phyloP scores from a whole-genome alignment of 2,113 vertebrate genomes.

The Hymenochirus boettgeri region DNA sequence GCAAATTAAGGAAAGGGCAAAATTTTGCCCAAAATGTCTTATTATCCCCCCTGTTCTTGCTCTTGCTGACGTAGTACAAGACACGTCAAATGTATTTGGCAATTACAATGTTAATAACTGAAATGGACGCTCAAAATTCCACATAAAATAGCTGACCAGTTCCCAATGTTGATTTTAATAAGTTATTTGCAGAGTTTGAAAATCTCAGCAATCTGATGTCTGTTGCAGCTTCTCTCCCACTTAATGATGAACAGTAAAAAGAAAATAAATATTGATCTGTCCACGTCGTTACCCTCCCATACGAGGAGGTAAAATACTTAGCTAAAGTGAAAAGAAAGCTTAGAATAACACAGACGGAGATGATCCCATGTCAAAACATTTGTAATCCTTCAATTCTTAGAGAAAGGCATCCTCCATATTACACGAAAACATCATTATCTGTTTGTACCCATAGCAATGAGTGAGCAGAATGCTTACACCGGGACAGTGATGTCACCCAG shows the following conservation, averaged over 20 bases:
- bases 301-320: slow-evolving; percentile 26
- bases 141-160: too few relatives aligned
- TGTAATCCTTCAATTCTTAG: slow-evolving; percentile 6
- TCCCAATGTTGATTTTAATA: slow-evolving; percentile 24
- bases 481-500: too few relatives aligned
- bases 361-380: slow-evolving; percentile 29
- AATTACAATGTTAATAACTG: neutral
- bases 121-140: too few relatives aligned
- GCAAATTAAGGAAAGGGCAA: too few relatives aligned
- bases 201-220: neutral
- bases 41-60: too few relatives aligned
- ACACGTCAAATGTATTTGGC: neutral
- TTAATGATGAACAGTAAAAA: slow-evolving; percentile 23
- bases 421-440: too few relatives aligned
- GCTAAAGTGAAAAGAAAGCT: slow-evolving; percentile 16
- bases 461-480: too few relatives aligned
- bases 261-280: slow-evolving; percentile 36
- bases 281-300: slow-evolving; percentile 22
- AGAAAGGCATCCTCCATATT: neutral
- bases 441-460: too few relatives aligned
- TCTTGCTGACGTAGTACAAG: neutral
- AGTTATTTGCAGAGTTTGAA: slow-evolving; percentile 26
- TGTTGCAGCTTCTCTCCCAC: slow-evolving; percentile 11
- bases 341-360: slow-evolving; percentile 28
- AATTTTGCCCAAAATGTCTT: too few relatives aligned